These are phyloP conservation scores for Amphimedon queenslandica DNA, from an alignment of 37 sponge, comb jelly and placozoan species.

Conservation along the genomic window DNA sequence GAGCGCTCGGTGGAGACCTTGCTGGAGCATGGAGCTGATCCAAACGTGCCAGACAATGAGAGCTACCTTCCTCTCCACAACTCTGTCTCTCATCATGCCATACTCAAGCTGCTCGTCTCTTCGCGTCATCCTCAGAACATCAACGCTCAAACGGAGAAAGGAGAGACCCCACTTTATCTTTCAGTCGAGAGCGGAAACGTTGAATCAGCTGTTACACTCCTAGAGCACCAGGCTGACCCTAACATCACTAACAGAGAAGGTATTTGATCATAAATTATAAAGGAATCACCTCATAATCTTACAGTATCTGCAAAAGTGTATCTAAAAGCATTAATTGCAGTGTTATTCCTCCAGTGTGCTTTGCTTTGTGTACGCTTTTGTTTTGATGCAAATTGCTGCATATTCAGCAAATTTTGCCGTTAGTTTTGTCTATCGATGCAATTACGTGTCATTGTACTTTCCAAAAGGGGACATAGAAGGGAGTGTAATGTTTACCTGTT, in stretches of 20 bases:
- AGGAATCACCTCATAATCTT: not conserved
- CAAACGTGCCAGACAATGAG: constrained; percentile 57
- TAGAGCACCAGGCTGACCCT: constrained; percentile 62
- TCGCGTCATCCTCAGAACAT: constrained; percentile 28
- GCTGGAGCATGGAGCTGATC: constrained; percentile 54
- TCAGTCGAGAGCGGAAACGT: constrained; percentile 31
- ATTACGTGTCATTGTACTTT: too few species aligned
- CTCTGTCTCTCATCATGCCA: constrained; percentile 29
- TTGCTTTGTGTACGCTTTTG: too few species aligned
- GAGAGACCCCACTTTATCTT: constrained; percentile 53
- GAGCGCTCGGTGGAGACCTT: constrained; percentile 72
- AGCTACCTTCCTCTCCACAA: constrained; percentile 63
- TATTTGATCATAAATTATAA: constrained; percentile 2
- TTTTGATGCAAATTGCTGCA: too few species aligned
- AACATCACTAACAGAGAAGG: constrained; percentile 66
- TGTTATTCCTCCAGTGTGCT: too few species aligned
- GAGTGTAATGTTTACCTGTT: too few species aligned
- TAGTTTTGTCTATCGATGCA: too few species aligned
- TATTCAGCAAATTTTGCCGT: too few species aligned
- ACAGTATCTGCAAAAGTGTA: not conserved
- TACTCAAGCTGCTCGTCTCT: constrained; percentile 54
- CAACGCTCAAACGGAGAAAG: constrained; percentile 34
- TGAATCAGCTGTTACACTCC: constrained; percentile 40
- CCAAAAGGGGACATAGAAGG: too few species aligned
- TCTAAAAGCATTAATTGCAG: too few species aligned